Evolutionary conservation across 1,140 invertebrate genomes (phyloP).

Genomic region (Amyelois transitella): DNA sequence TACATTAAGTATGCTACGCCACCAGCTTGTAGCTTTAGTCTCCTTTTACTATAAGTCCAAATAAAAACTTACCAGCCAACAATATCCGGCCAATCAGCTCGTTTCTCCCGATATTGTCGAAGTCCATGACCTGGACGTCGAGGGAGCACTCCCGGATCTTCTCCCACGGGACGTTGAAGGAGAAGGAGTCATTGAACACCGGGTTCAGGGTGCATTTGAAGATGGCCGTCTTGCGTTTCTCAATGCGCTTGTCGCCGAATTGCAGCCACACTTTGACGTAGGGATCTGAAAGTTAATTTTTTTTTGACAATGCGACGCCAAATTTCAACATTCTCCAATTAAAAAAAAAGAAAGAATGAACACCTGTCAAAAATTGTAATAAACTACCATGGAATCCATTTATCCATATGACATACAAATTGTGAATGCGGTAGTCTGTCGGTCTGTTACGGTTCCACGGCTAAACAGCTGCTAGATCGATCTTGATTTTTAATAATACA

Average conservation of each 20-base stretch:
- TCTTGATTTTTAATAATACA: too few relatives aligned
- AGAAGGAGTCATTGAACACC: conserved; percentile 95
- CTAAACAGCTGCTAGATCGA: too few relatives aligned
- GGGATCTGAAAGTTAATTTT: conserved; percentile 89
- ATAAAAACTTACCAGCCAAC: conserved; percentile 81
- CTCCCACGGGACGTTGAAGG: conserved; percentile 95
- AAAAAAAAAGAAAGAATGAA: too few relatives aligned
- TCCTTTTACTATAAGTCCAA: background rate
- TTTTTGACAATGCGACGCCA: too few relatives aligned
- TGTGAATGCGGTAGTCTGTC: too few relatives aligned
- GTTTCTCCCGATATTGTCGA: conserved; percentile 94
- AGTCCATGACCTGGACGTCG: conserved; percentile 96
- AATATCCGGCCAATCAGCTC: conserved; percentile 93
- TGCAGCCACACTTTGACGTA: conserved; percentile 98
- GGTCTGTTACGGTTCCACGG: too few relatives aligned
- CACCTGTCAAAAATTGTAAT: too few relatives aligned
- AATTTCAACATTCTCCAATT: too few relatives aligned
- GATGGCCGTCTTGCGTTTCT: conserved; percentile 96
- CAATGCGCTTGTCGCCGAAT: conserved; percentile 94
- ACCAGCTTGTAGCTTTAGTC: too few relatives aligned
- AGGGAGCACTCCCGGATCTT: conserved; percentile 94
- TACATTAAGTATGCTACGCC: too few relatives aligned
- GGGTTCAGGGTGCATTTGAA: conserved; percentile 95
- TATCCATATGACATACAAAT: too few relatives aligned
- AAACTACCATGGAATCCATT: too few relatives aligned